Conservation (phyloP, 1,140 invertebrate species). For the Parasteatoda tepidariorum region DNA sequence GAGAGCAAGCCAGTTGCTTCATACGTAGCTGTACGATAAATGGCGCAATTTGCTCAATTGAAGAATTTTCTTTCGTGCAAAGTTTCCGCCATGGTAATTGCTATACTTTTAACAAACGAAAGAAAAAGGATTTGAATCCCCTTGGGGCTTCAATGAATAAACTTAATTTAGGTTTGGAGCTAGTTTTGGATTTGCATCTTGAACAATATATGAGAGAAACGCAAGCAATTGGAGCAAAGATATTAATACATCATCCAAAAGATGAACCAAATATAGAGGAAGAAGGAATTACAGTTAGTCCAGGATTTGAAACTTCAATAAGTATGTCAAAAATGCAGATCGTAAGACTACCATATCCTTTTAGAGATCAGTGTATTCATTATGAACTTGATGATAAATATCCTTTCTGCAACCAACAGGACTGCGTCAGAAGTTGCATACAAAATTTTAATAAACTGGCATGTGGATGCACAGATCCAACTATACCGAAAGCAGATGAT, state of each 20-base stretch:
- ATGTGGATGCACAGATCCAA: conserved; percentile 16
- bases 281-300: neutral
- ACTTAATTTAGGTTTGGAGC: neutral
- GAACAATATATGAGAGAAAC: neutral
- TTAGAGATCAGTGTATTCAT: conserved; percentile 22
- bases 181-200: neutral
- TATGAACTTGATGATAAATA: neutral
- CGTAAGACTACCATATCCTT: conserved; percentile 10
- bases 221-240: neutral
- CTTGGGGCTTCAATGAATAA: neutral
- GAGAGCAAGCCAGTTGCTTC: neutral
- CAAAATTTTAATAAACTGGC: neutral
- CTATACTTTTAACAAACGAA: conserved; percentile 16
- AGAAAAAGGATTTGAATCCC: too few species aligned
- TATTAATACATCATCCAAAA: conserved; percentile 11
- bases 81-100: conserved; percentile 21
- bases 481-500: neutral
- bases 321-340: neutral
- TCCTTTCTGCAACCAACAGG: neutral
- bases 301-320: conserved; percentile 22
- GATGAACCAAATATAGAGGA: conserved; percentile 14
- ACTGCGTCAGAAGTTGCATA: neutral
- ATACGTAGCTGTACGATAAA: neutral
- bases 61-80: neutral
- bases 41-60: neutral